These are phyloP conservation scores for Imbricaverruca yamaguchii DNA, from an alignment of 2,888 invertebrate species.

Conservation along the genomic window DNA sequence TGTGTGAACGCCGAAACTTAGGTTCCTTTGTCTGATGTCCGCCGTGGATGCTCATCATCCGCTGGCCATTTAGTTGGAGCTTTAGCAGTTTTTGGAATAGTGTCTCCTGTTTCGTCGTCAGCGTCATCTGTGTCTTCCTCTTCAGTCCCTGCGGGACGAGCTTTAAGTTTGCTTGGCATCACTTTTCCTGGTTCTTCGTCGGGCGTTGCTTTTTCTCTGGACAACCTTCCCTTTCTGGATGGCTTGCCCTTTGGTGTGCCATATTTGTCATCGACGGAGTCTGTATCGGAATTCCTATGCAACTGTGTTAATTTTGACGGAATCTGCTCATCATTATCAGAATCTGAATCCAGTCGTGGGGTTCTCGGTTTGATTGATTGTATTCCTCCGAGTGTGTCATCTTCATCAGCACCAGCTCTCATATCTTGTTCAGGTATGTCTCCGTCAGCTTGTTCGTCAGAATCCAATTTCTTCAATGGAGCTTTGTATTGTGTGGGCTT, in stretches of 20 bases:
- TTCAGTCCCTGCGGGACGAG: background rate
- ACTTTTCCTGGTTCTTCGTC: background rate
- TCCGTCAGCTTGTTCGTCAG: no score
- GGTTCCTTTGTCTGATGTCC: no score
- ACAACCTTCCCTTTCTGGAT: background rate
- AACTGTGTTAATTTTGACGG: no score
- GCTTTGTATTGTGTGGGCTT: no score
- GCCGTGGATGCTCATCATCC: background rate
- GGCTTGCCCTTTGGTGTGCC: background rate
- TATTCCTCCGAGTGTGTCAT: no score
- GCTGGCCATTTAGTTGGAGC: background rate
- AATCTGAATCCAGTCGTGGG: no score
- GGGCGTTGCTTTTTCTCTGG: background rate
- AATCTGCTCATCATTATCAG: no score
- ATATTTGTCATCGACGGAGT: background rate
- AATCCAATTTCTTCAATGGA: no score
- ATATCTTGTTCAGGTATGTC: no score
- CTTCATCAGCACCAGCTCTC: no score
- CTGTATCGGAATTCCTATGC: no score
- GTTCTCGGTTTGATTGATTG: no score
- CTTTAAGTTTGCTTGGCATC: background rate
- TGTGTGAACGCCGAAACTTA: background rate
- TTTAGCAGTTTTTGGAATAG: background rate
- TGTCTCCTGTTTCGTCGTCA: background rate
- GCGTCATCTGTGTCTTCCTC: background rate